Evolutionary conservation across 1,140 invertebrate genomes (phyloP), one percentile per base, ranked within the genome.

Genomic region (Drosophila neocordata): DNA sequence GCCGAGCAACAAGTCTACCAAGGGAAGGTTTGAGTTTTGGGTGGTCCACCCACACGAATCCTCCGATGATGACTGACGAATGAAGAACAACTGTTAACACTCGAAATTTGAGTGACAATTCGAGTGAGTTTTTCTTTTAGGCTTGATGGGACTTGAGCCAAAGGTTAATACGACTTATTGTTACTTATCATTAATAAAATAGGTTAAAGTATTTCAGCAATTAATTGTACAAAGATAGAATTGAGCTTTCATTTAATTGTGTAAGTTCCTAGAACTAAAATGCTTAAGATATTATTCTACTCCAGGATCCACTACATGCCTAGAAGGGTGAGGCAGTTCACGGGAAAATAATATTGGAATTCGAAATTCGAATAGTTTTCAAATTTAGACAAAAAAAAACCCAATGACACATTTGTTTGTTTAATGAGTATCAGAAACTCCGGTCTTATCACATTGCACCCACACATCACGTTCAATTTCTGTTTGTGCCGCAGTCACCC

Each of bases 51-150:
- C 75, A 72, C 77, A 73, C 77, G 66, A 85, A 11, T 18, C 7
- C 51, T 51, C 24, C 37, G 20, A 59, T 60, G 55, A 22, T 20
- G 74, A 35, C 81, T 84, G 81, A 58, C 81, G 81, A 84, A 84
- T 84, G 56, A 73, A 84, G 77, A 81, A 44, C 73, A 77, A 44
- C 57, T 77, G 56, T 87, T 58, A 53, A 20, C 56, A 60, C 81
- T 84, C 81, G 81, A 73, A 52, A 11, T 2, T 24, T 51, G 81
- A 74, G 70, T 52, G 20, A 11, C 44, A 63, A 24, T 51, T n/a
- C 38, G 81, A 85, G 77, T 84, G 72, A 72, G 56, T 68, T 70
- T 48, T 60, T 61, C 15, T 12, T 35, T 52, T 55, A 3, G 27
- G 15, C 13, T 34, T 6, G 31, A 9, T n/a, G n/a, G n/a, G n/a